Conservation (phyloP, 92 coral and sea anemone genomes). For the Umimayanthus chanpuru region DNA sequence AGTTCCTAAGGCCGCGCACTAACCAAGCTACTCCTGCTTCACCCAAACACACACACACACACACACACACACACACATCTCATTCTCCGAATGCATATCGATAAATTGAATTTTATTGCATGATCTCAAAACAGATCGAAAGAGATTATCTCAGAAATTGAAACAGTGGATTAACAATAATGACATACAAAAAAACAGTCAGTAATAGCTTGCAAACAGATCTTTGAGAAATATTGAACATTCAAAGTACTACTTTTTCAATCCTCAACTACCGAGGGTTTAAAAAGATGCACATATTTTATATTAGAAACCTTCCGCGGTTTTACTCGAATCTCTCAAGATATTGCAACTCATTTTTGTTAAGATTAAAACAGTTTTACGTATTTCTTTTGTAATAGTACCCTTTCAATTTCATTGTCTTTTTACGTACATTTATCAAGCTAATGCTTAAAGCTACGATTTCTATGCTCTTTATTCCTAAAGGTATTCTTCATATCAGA, state of each 20-base stretch:
- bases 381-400: not conserved
- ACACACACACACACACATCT: no score
- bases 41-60: no score
- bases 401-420: not conserved
- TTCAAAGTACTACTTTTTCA: not conserved
- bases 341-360: not conserved
- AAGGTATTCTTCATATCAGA: not conserved
- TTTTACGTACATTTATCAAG: not conserved
- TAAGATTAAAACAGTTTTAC: no score
- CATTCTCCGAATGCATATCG: no score
- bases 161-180: not conserved
- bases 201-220: no score
- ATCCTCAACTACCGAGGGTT: not conserved
- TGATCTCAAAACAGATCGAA: no score
- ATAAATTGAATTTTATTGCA: no score
- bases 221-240: no score
- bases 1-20: no score
- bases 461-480: not conserved
- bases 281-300: not conserved
- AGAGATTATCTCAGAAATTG: no score
- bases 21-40: no score
- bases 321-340: not conserved
- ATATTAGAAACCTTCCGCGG: not conserved
- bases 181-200: no score
- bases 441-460: not conserved